These are phyloP conservation scores for Gastracanthus pulcherrimus DNA, from an alignment of 2,888 invertebrate genomes.

Conservation along the genomic window DNA sequence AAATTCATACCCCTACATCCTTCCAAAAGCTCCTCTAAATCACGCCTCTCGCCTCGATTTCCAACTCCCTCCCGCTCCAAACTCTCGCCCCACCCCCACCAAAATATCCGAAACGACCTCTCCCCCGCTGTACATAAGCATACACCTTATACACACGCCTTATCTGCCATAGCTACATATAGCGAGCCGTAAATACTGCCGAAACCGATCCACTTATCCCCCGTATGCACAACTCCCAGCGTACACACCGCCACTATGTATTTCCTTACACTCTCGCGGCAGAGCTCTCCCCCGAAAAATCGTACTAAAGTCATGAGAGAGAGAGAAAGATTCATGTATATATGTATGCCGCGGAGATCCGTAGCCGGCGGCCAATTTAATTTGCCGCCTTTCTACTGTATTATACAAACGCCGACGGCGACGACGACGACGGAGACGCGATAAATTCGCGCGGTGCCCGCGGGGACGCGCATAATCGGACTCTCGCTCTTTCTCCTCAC, in stretches of 20 bases:
- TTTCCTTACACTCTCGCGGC: background rate
- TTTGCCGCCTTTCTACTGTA: constrained; percentile 22
- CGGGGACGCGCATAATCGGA: constrained; percentile 48
- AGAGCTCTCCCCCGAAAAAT: background rate
- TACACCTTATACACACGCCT: background rate
- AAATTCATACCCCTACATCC: no score
- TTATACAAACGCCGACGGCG: background rate
- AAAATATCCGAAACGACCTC: constrained; percentile 3
- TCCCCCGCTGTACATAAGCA: background rate
- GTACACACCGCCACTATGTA: background rate
- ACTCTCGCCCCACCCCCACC: background rate
- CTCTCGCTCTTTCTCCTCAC: background rate
- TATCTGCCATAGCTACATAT: constrained; percentile 4
- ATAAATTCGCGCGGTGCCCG: constrained; percentile 47
- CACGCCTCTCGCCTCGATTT: background rate
- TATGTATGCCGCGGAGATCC: no score
- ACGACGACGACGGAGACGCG: constrained; percentile 1
- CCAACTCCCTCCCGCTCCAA: background rate
- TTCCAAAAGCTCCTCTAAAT: background rate
- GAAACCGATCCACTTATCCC: constrained; percentile 34
- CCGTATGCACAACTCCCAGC: no score
- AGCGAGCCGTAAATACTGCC: constrained; percentile 17
- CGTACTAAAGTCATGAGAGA: no score
- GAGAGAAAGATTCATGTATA: background rate
- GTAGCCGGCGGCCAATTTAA: constrained; percentile 50